These are phyloP conservation scores for Zosterops hypoxanthus DNA, from an alignment of 2,113 vertebrate genomes.

Conservation along the genomic window DNA sequence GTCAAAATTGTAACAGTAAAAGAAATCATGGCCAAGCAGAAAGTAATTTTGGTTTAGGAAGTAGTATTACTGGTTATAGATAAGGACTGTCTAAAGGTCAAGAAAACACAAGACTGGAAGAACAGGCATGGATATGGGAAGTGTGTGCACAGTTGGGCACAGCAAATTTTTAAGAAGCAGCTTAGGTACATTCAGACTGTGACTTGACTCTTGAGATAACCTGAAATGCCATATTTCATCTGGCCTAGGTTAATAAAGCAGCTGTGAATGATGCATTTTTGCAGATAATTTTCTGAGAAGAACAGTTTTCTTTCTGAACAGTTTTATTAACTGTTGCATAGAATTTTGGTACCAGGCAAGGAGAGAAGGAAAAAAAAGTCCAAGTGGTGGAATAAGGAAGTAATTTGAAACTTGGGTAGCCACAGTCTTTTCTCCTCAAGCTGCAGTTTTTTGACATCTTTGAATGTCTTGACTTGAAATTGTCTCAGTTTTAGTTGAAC, in stretches of 20 bases:
- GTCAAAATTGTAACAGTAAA: not conserved
- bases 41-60: not conserved
- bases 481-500: not conserved
- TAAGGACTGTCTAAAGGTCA: not conserved
- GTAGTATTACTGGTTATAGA: not conserved
- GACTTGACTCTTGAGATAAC: not conserved
- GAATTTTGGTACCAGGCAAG: not conserved
- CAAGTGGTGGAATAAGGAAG: not conserved
- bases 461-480: not conserved
- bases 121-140: not conserved
- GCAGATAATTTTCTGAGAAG: not conserved
- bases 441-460: not conserved
- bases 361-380: not conserved
- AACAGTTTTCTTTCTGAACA: not conserved
- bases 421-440: not conserved
- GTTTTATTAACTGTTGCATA: not conserved
- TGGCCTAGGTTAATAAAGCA: not conserved
- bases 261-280: not conserved
- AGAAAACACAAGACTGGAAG: not conserved
- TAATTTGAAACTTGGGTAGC: not conserved
- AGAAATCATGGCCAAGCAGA: not conserved
- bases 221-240: not conserved
- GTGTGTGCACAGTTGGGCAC: not conserved
- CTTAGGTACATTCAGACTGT: not conserved
- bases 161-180: not conserved